Evolutionary conservation across 2,113 vertebrate genomes (phyloP).

Genomic region (Mola mola): DNA sequence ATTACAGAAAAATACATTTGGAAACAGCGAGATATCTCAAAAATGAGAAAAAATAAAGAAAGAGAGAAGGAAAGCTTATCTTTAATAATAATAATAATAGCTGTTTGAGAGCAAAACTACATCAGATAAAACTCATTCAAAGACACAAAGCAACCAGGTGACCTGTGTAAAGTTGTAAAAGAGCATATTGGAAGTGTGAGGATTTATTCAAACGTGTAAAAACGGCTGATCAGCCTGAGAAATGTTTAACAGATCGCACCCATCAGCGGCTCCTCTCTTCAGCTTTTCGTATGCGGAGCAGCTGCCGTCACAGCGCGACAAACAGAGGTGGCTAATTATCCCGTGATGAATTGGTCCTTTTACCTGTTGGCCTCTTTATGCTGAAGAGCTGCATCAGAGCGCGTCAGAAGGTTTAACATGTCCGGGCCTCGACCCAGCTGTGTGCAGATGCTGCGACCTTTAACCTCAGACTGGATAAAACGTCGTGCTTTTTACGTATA

Average conservation of each 20-base stretch:
- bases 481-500: not conserved
- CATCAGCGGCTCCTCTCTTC: conserved; percentile 47
- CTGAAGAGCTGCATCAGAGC: conserved; percentile 6
- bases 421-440: conserved; percentile 31
- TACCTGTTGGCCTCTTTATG: conserved; percentile 9
- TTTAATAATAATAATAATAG: no score
- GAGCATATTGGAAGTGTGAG: no score
- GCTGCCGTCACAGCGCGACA: conserved; percentile 9
- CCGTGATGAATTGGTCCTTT: conserved; percentile 66
- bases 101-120: no score
- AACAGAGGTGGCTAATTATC: conserved; percentile 44
- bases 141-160: no score
- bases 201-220: no score
- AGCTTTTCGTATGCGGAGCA: conserved; percentile 63
- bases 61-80: no score
- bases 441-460: conserved; percentile 32
- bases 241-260: conserved; percentile 55
- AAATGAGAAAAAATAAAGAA: no score
- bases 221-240: no score
- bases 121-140: no score
- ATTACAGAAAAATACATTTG: no score
- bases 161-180: no score
- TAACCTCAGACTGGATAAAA: conserved; percentile 7
- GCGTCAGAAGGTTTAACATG: conserved; percentile 49
- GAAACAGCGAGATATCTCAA: no score